Evolutionary conservation across 2,113 vertebrate species (phyloP), one percentile per base, ranked within the genome.

Genomic region (Phalacrocorax pelagicus): DNA sequence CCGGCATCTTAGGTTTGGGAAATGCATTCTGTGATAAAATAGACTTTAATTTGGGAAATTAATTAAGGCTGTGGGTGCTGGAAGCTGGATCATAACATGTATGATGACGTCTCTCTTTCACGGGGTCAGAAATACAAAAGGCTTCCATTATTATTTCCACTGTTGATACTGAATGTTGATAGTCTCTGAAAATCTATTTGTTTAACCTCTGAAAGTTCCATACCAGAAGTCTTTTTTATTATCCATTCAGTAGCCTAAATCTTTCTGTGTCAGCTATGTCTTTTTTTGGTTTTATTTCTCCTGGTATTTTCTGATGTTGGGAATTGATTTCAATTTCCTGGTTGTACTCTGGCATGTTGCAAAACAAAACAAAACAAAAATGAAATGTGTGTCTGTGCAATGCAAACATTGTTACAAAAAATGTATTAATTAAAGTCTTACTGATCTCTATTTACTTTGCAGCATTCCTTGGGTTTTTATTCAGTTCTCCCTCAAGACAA

Each of bases 271-370:
- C 21, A 46, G 3, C 8, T 59, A 55, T 57, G 7, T 11, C 8
- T 6, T 81, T 17, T 78, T 65, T 62, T 46, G 21, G 36, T 69
- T 91, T 91, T 89, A 59, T 67, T 86, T 69, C 19, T 92, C 17
- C 9, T 74, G 17, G 9, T 4, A 5, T 73, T 44, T 9, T 51
- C 59, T 88, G 57, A 14, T 36, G 20, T 24, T 86, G n/a, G 54
- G 49, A 77, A 54, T 75, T 42, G 6, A 61, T 88, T 94, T 92
- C n/a, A 57, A 11, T 89, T 85, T 93, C 62, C 38, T 80, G 7
- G 3, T 63, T 86, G 22, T 79, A 58, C 40, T 73, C 65, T 86
- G 59, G 46, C 21, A 30, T 77, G 18, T 61, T 81, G 40, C n/a
- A 59, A 87, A 94, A 74, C 26, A 49, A 21, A 15, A 92, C 38